Conservation (phyloP, 2,113 vertebrate species). For the Elephantulus edwardii region DNA sequence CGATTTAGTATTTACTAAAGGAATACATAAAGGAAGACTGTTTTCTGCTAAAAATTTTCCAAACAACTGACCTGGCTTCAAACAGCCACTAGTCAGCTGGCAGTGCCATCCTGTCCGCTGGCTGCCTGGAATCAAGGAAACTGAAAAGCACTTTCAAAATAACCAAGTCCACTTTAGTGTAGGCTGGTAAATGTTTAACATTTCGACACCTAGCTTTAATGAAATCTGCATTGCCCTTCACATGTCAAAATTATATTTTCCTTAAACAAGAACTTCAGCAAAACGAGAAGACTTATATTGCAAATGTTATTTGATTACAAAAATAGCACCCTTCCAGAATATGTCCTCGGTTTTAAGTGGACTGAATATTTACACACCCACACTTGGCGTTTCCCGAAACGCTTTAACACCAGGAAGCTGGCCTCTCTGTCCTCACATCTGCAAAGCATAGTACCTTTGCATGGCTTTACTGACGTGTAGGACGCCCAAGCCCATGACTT, state of each 20-base stretch:
- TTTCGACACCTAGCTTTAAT: not conserved
- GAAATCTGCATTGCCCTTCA: not conserved
- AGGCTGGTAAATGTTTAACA: not conserved
- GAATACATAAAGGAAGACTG: not conserved
- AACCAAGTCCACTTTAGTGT: not conserved
- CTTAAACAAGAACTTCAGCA: not conserved
- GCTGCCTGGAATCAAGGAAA: not conserved
- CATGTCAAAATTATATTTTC: not conserved
- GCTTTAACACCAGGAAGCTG: not conserved
- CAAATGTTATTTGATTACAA: not conserved
- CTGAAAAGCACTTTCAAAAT: not conserved
- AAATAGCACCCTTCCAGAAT: not conserved
- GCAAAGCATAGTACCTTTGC: not conserved
- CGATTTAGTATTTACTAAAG: too few species aligned
- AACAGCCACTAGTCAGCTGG: not conserved
- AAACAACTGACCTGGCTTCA: not conserved
- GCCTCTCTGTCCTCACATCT: fast-evolving
- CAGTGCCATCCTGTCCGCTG: not conserved
- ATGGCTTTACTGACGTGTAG: not conserved
- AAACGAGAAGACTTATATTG: not conserved
- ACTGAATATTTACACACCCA: not conserved
- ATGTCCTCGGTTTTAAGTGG: not conserved
- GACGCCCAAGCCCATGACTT: not conserved
- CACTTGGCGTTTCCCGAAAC: not conserved
- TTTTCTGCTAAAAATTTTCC: too few species aligned